Evolutionary conservation across 2,797 vertebrate species (phyloP), one percentile per base, ranked within the genome.

Genomic region (Chelon labrosus): DNA sequence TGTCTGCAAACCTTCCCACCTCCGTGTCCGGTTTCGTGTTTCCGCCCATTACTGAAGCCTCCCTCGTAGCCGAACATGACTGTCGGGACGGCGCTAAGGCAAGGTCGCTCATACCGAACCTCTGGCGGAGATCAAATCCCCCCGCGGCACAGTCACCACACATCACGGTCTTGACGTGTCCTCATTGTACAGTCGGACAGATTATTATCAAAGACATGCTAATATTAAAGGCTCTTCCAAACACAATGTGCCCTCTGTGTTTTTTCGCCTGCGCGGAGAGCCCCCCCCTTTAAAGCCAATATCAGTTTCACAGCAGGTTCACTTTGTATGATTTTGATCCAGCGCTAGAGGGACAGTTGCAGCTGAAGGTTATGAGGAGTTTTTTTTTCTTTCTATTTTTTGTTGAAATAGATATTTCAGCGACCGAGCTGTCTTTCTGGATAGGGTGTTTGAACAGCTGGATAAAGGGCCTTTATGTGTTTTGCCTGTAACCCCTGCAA

Each of bases 1-100:
- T 76, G 80, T 79, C 84, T 85, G 83, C 38, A 41, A 89, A 83
- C 56, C 75, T 91, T 91, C 90, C 90, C 90, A 93, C 92, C 89
- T 91, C 79, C 79, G 81, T 2, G 85, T 92, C 88, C 69, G 79
- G 89, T 92, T 80, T 94, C 89, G 74, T 52, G 84, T 94, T 92
- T 85, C 92, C 56, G 3, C 73, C 85, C 85, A 75, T 87, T 86
- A 81, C 31, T 91, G 70, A 85, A 84, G 69, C 59, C 81, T 69
- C 73, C 69, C 58, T 82, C 41, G 25, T 71, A 76, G 61, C 41
- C 35, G 65, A 50, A 77, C 77, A 51, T 86, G 85, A 92, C 80
- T 82, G 91, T 91, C 77, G 68, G 84, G 67, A 84, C 86, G 25
- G 82, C 73, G 78, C 86, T 87, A 84, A 85, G 82, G 76, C 72